Evolutionary conservation across 2,113 vertebrate genomes (phyloP), one percentile per base, ranked within the genome.

Genomic region (Siniperca chuatsi): DNA sequence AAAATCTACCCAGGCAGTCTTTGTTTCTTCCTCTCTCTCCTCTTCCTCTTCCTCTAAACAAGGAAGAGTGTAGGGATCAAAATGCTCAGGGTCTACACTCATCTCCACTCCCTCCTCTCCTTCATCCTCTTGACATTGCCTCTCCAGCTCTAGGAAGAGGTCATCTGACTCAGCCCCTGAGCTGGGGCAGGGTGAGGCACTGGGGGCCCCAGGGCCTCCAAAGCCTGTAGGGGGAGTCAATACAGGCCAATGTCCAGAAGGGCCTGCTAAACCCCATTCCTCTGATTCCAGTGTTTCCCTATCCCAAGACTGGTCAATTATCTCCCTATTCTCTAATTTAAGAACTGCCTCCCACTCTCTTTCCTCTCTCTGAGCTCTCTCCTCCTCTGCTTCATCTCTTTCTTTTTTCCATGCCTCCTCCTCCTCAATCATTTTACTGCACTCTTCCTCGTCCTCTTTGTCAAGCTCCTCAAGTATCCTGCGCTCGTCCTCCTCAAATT

Each of bases 401-500:
- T 84, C 89, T 92, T 95, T 96, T 79, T 96, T 95, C 92, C 97
- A 96, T 0, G 46, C 83, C 33, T 81, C 84, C 62, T 91, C 79
- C 61, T 79, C 83, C 44, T 90, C 84, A 25, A 35, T 62, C 44
- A 75, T 67, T 74, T 65, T 66, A 11, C 37, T 69, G 64, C 70
- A 78, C 21, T 81, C 79, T 4, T 78, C 81, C 35, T 75, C 82
- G 50, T 89, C 88, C 2, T 93, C 89, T 2, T 93, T 93, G 85
- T 96, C 96, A 10, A 96, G 93, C 89, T 98, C 97, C 93, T 97
- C 95, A 73, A 99, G 95, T 85, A 99, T 97, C 93, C 95, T 95
- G 44, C 94, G 96, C 89, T 99, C 98, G 64, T 99, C 98, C 90
- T 99, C 98, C 92, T 99, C 98, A 94, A 99, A 99, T 89, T 96